Percentiles rank a stretch among this genome's conserved stretches.
phyloP scores from a whole-genome alignment of 2,888 invertebrate species.

The Volucella zonaria region DNA sequence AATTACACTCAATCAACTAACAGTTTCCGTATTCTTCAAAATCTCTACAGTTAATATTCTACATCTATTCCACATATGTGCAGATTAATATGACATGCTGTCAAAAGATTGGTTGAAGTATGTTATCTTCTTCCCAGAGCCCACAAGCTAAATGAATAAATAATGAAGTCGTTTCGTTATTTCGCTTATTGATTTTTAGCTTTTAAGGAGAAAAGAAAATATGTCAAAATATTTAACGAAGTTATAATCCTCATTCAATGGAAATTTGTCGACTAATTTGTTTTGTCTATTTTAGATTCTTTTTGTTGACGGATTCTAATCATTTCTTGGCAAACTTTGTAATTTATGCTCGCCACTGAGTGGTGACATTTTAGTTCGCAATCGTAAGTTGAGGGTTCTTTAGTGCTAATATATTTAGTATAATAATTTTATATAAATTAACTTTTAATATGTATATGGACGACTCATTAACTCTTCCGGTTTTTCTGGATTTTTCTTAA shows the following conservation, averaged over 20 bases:
- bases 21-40: too few species aligned
- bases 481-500: constrained; percentile 2
- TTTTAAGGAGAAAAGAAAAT: constrained; percentile 35
- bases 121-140: constrained; percentile 18
- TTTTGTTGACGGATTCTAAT: constrained; percentile 9
- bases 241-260: constrained; percentile 30
- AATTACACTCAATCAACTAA: too few species aligned
- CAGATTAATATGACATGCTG: not conserved
- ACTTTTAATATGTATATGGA: constrained; percentile 12
- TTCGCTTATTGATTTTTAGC: constrained; percentile 41
- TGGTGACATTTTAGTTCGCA: constrained; percentile 11
- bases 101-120: constrained; percentile 1
- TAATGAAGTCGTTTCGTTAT: constrained; percentile 50
- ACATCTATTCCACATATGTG: constrained; percentile 15
- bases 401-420: not conserved
- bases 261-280: not conserved
- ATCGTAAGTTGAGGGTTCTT: constrained; percentile 4
- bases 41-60: too few species aligned
- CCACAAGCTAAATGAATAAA: constrained; percentile 38
- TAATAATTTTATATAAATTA: constrained; percentile 28
- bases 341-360: constrained; percentile 24
- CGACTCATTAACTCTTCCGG: constrained; percentile 12
- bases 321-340: constrained; percentile 1
- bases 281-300: not conserved
- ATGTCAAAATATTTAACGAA: constrained; percentile 33